Evolutionary conservation across 1,140 invertebrate species (phyloP), one percentile per base, ranked within the genome.

Genomic region (Pararge aegeria): DNA sequence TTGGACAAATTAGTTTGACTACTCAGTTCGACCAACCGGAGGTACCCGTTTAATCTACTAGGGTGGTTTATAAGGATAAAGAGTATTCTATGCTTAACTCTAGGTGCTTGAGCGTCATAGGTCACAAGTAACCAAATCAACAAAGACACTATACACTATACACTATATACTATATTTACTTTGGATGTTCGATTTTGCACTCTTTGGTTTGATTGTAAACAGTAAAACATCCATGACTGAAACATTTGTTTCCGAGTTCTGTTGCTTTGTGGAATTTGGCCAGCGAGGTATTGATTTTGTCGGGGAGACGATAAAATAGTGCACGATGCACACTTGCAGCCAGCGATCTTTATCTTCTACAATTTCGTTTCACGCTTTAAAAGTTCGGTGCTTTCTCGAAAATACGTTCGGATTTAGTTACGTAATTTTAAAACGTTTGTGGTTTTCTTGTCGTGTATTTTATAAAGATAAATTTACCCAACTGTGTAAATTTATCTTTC

Each of bases 271-370:
- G 54, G 50, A 57, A 29, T 63, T 64, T 58, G 42, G 50, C 50
- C 30, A 48, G 42, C 20, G 12, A 20, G 1, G 30, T 64, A 64
- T 64, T 64, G 55, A 58, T 64, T 58, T 64, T 64, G 21, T 29
- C 44, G 51, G 15, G 54, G 55, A 51, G 42, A 58, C 42, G 55
- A 44, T 58, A 64, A 64, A 64, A 44, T 62, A 61, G 46, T 50
- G 30, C 55, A 27, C 20, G 18, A 40, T 24, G 37, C 20, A 53
- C 34, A 40, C 37, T 53, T 13, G 37, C 34, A 52, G 29, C 27
- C 50, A 52, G 21, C 27, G 34, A 38, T 52, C 27, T 52, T 20
- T 52, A 52, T 52, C 27, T 40, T 37, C 15, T 21, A 53, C 27
- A 53, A 53, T 53, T 53, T 40, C 13, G 21, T 53, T 37, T 53